Conservation (phyloP, 1,140 invertebrate species). For the Delia radicum region DNA sequence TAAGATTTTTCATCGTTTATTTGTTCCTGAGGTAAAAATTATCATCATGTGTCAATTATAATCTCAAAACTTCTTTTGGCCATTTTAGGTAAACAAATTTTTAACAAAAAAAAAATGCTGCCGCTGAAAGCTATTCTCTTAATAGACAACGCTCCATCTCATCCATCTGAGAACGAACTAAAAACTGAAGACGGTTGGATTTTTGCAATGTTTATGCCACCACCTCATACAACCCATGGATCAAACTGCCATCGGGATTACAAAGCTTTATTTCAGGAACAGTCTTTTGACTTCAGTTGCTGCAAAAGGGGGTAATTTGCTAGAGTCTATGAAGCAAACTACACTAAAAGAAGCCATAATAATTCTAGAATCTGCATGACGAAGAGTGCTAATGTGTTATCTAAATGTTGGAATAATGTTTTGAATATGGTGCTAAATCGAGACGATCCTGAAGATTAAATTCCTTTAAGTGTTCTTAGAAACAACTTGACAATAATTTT, state of each 20-base stretch:
- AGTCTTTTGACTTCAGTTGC: background rate
- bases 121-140: conserved; percentile 50
- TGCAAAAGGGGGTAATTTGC: background rate
- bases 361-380: background rate
- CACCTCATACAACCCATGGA: conserved; percentile 58
- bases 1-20: conserved; percentile 46
- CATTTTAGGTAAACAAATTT: background rate
- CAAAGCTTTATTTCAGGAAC: conserved; percentile 10
- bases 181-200: conserved; percentile 31
- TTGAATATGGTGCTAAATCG: background rate
- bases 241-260: conserved; percentile 53
- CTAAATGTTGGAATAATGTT: background rate
- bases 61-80: conserved; percentile 31
- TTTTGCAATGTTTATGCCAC: conserved; percentile 46
- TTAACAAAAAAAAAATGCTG: background rate
- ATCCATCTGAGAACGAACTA: conserved; percentile 33
- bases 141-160: conserved; percentile 47
- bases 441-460: background rate
- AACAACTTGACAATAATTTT: background rate
- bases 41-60: conserved; percentile 35
- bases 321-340: too few relatives aligned
- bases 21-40: conserved; percentile 33
- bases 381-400: background rate
- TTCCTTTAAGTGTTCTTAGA: background rate
- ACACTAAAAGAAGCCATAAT: too few relatives aligned